These are phyloP conservation scores for Globia sparganii DNA, from an alignment of 2,888 invertebrate species.

Conservation along the genomic window DNA sequence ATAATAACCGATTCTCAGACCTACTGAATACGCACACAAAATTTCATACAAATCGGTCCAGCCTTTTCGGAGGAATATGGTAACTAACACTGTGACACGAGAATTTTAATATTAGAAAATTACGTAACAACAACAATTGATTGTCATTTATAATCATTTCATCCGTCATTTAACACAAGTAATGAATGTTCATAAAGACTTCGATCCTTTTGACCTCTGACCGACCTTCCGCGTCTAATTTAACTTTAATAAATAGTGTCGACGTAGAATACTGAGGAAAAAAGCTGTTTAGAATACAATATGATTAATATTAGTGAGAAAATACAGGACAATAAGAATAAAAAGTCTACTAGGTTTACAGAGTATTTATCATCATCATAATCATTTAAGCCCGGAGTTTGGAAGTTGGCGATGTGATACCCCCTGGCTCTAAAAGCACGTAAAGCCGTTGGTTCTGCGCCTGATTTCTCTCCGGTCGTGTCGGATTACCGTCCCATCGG, in stretches of 20 bases:
- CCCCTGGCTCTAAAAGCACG: too few relatives aligned
- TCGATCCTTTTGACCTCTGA: slow-evolving; percentile 5
- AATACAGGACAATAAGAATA: neutral
- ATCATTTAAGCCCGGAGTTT: too few relatives aligned
- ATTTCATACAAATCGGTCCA: too few relatives aligned
- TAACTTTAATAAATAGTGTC: slow-evolving; percentile 21
- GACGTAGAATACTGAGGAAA: neutral
- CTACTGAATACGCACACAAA: too few relatives aligned
- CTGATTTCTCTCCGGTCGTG: too few relatives aligned
- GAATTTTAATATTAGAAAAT: too few relatives aligned
- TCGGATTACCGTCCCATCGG: too few relatives aligned
- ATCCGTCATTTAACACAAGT: slow-evolving; percentile 1
- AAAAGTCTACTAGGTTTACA: neutral
- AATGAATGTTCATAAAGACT: slow-evolving; percentile 2
- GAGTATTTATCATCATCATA: neutral
- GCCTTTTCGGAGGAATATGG: too few relatives aligned
- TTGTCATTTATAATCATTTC: slow-evolving; percentile 3
- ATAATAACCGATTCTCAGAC: too few relatives aligned
- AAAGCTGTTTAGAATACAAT: neutral
- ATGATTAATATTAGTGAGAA: neutral
- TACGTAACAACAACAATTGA: neutral
- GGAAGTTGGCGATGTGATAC: too few relatives aligned
- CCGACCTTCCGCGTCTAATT: neutral
- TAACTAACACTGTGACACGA: too few relatives aligned
- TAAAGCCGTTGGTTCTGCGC: too few relatives aligned